Conservation (phyloP, 2,113 vertebrate genomes). For the Monarcha castaneiventris region DNA sequence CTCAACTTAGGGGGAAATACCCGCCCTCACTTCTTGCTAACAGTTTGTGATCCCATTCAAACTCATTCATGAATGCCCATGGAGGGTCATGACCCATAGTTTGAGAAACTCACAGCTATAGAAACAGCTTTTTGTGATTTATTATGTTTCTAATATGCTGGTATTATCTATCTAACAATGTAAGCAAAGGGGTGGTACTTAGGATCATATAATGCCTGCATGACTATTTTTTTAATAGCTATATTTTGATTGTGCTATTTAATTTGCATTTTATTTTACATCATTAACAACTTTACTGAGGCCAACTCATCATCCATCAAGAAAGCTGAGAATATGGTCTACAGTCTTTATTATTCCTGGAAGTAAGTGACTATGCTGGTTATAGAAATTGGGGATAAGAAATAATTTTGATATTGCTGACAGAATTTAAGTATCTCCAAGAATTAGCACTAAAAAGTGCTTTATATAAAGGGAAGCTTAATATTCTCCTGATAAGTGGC, state of each 20-base stretch:
- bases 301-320: slow-evolving; percentile 20
- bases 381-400: not conserved
- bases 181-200: not conserved
- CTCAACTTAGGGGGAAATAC: not conserved
- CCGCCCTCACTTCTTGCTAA: not conserved
- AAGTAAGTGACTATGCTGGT: not conserved
- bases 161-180: not conserved
- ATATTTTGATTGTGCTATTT: slow-evolving; percentile 54
- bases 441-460: not conserved
- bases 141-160: not conserved
- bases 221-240: slow-evolving; percentile 40
- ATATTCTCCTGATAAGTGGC: slow-evolving; percentile 30
- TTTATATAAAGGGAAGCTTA: not conserved
- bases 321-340: slow-evolving; percentile 39
- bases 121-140: slow-evolving; percentile 2
- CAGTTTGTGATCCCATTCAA: not conserved
- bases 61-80: not conserved
- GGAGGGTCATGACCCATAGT: not conserved
- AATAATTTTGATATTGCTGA: slow-evolving; percentile 10
- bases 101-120: not conserved
- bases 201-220: not conserved
- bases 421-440: slow-evolving; percentile 2
- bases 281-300: slow-evolving; percentile 40
- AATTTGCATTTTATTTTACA: slow-evolving; percentile 64
- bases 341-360: slow-evolving; percentile 44